Evolutionary conservation across 2,888 invertebrate genomes (phyloP).

Genomic region (Ochropacha duplaris): DNA sequence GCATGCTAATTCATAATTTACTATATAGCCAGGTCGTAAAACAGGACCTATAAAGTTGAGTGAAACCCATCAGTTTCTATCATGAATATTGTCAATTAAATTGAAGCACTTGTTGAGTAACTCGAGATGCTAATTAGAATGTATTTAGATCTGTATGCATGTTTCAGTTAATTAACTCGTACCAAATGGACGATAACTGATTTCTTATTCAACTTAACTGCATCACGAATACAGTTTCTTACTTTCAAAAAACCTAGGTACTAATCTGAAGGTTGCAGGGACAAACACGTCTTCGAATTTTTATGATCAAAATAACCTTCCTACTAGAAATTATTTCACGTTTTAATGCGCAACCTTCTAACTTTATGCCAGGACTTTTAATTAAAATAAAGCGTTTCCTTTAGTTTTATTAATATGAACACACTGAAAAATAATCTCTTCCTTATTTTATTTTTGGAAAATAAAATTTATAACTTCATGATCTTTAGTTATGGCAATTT

Average conservation of each 20-base stretch:
- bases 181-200: not conserved
- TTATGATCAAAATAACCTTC: not conserved
- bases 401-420: too few relatives aligned
- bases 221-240: not conserved
- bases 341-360: not conserved
- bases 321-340: too few relatives aligned
- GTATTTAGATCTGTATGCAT: not conserved
- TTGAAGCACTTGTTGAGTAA: not conserved
- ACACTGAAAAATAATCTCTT: too few relatives aligned
- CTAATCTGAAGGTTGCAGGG: not conserved
- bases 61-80: not conserved
- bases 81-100: not conserved
- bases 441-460: too few relatives aligned
- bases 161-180: not conserved
- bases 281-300: not conserved
- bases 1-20: not conserved
- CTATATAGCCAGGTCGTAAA: not conserved
- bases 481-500: too few relatives aligned
- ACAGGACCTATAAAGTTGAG: not conserved
- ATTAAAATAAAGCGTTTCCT: not conserved
- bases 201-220: not conserved
- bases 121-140: not conserved
- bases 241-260: not conserved
- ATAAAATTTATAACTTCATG: too few relatives aligned
- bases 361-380: not conserved